Base-by-base conservation (phyloP, 2,888 invertebrate species). In the Lagria hirta region DNA sequence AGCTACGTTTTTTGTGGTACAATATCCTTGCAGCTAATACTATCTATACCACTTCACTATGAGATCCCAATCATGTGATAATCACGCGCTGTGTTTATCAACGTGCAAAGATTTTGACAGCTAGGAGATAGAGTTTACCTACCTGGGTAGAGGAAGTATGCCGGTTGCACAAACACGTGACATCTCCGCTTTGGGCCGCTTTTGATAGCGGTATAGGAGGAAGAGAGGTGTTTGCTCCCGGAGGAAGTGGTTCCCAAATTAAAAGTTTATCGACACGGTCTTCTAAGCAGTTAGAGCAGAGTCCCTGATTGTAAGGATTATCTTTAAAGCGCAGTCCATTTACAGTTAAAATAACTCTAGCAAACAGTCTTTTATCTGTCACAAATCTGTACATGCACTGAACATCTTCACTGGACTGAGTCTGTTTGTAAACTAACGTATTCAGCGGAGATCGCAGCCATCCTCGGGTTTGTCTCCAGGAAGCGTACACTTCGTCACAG, bases 401-500 rank as follows among this genome's bases (percentile, higher is more conserved):
- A 0, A 91, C 83, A 62, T 89, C 88, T 64, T 81, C 80, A 2
- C 77, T 77, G 1, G 83, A 82, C n/a, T 74, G 76, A 6, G 85
- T 82, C 41, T 82, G 76, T 64, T 92, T 92, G 70, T 91, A 93
- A 1, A 93, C 87, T 15, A 93, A 73, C 0, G 91, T 91, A 61
- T 93, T 93, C 28, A 90, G 75, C 0, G 93, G 92, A 0, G 91
- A 91, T 5, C 90, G 75, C 2, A 93, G 75, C 48, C 80, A 77
- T 0, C 92, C 92, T 13, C 81, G 81, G 4, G 83, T 76, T 45
- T 83, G 81, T 58, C 84, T 84, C 89, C 91, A 92, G 0, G 90
- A 88, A 5, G 87, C 84, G 65, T 92, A 90, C 1, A 87, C 83
- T 66, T 93, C 91, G 61, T 94, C 93, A 65, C 93, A 94, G 2